Percentiles rank a stretch among this genome's conserved stretches.
phyloP scores from a whole-genome alignment of 2,797 vertebrate species.

The Poecile montanus region DNA sequence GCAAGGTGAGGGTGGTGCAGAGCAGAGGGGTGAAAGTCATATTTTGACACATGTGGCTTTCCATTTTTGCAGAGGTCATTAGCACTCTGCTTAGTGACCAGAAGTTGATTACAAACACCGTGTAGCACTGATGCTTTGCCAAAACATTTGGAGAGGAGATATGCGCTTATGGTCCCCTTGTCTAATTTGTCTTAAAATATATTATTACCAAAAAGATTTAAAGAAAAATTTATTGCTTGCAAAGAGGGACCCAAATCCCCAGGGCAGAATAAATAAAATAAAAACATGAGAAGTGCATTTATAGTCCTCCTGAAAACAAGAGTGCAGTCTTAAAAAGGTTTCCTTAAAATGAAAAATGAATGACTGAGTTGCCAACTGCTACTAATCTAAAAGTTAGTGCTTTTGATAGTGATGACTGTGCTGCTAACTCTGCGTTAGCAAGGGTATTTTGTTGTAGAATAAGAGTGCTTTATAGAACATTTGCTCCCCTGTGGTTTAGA shows the following conservation, averaged over 20 bases:
- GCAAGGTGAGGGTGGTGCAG: background rate
- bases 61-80: conserved; percentile 67
- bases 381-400: conserved; percentile 70
- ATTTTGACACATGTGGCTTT: conserved; percentile 54
- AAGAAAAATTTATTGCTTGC: conserved; percentile 73
- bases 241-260: conserved; percentile 68
- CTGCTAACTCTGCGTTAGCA: conserved; percentile 55
- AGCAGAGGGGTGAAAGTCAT: background rate
- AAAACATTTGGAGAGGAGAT: conserved; percentile 57
- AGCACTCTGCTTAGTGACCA: conserved; percentile 67
- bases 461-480: conserved; percentile 57
- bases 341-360: conserved; percentile 78
- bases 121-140: conserved; percentile 59
- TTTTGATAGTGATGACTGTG: conserved; percentile 61
- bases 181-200: conserved; percentile 70
- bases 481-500: conserved; percentile 57
- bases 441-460: conserved; percentile 47
- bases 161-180: conserved; percentile 60
- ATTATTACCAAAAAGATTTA: conserved; percentile 72
- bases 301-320: conserved; percentile 73
- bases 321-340: conserved; percentile 73
- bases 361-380: conserved; percentile 67
- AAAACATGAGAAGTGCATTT: conserved; percentile 79
- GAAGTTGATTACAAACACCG: conserved; percentile 63
- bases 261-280: conserved; percentile 77